Evolutionary conservation across 2,888 invertebrate genomes (phyloP).

Genomic region (Corbicula japonica): DNA sequence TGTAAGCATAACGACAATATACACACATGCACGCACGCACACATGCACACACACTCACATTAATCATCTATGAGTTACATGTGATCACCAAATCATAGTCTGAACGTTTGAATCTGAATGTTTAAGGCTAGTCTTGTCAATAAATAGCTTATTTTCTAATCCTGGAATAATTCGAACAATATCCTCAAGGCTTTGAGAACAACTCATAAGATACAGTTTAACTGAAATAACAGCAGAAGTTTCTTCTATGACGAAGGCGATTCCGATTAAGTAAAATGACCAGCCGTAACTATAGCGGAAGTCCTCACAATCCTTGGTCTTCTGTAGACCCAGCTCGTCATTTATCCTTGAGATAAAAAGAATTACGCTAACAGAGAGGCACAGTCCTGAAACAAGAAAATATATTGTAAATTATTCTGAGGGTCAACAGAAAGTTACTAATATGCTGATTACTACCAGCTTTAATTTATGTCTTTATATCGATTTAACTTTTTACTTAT

Average conservation of each 20-base stretch:
- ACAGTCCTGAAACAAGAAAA: conserved; percentile 71
- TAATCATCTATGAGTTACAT: too few relatives aligned
- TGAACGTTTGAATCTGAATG: conserved; percentile 42
- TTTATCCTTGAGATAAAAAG: conserved; percentile 80
- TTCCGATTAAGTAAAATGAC: conserved; percentile 80
- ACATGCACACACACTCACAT: too few relatives aligned
- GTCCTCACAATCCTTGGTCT: conserved; percentile 56
- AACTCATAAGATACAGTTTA: conserved; percentile 73
- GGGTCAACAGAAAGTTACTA: too few relatives aligned
- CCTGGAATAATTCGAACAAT: conserved; percentile 66
- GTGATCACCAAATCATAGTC: conserved; percentile 63
- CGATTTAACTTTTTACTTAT: too few relatives aligned
- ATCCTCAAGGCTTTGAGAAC: conserved; percentile 56
- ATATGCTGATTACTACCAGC: too few relatives aligned
- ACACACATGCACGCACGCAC: too few relatives aligned
- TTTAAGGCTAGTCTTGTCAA: conserved; percentile 29
- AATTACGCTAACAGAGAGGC: conserved; percentile 77
- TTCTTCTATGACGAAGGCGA: conserved; percentile 77
- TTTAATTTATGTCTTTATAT: too few relatives aligned
- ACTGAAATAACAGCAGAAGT: conserved; percentile 80
- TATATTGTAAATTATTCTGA: too few relatives aligned
- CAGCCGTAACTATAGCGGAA: conserved; percentile 79
- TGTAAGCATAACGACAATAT: too few relatives aligned
- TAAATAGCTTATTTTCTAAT: conserved; percentile 62
- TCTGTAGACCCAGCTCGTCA: conserved; percentile 75